A percentile compares a stretch with the other conserved stretches of the same genome.
phyloP scores from a whole-genome alignment of 2,113 vertebrate genomes.

The Actenoides lindsayi region DNA sequence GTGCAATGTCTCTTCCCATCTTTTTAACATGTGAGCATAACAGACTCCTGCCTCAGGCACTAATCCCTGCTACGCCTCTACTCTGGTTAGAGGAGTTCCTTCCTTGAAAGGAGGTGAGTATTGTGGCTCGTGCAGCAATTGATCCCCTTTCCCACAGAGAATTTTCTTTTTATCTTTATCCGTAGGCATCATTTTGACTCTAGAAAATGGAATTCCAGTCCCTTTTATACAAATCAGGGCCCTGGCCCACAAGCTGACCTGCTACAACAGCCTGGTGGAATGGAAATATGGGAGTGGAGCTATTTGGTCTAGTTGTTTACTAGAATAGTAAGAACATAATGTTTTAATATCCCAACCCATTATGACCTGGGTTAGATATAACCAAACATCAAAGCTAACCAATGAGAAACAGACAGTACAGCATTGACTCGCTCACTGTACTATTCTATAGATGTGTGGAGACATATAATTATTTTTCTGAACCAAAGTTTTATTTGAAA shows the following conservation, averaged over 20 bases:
- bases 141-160: background rate
- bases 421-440: background rate
- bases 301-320: slow-evolving; percentile 53
- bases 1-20: background rate
- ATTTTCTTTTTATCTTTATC: background rate
- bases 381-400: slow-evolving; percentile 51
- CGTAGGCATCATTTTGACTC: background rate
- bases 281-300: slow-evolving; percentile 9
- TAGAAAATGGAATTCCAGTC: background rate
- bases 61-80: fast-evolving
- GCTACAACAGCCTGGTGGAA: background rate
- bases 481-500: slow-evolving; percentile 49
- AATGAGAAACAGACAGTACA: slow-evolving; percentile 62
- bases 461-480: slow-evolving; percentile 45
- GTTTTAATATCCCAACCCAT: slow-evolving; percentile 49
- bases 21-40: background rate
- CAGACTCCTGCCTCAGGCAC: background rate
- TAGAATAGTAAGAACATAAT: slow-evolving; percentile 53
- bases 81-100: background rate
- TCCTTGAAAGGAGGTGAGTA: background rate
- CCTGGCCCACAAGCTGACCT: background rate
- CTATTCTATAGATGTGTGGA: slow-evolving; percentile 11
- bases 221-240: background rate
- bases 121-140: background rate
- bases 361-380: slow-evolving; percentile 60